Conservation (phyloP, 2,113 vertebrate genomes). For the Aviceda subcristata region DNA sequence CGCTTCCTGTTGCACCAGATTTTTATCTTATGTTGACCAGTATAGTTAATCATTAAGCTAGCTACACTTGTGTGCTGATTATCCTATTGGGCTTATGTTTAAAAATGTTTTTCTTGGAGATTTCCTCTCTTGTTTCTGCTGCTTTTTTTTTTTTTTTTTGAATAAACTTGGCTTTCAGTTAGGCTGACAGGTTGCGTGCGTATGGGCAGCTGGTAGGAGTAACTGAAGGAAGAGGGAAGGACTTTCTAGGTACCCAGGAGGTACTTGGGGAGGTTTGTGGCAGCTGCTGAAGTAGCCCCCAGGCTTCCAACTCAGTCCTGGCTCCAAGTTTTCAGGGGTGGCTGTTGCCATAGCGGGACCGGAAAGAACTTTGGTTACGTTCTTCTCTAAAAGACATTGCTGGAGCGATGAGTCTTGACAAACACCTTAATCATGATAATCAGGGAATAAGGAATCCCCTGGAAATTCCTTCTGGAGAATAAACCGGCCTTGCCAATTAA, state of each 20-base stretch:
- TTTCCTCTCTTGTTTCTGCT: background rate
- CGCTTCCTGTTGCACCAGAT: background rate
- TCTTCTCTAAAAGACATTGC: accelerated
- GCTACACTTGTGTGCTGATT: background rate
- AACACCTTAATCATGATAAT: too few relatives aligned
- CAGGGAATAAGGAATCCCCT: too few relatives aligned
- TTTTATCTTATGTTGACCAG: background rate
- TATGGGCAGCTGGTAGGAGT: background rate
- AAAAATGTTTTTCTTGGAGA: background rate
- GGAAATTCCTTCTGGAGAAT: background rate
- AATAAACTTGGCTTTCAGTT: background rate
- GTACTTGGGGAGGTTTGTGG: background rate
- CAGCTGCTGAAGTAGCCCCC: background rate
- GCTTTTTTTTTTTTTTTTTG: background rate
- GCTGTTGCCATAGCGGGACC: background rate
- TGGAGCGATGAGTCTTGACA: accelerated
- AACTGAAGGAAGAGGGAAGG: background rate
- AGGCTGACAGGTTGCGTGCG: accelerated
- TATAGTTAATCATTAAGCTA: background rate
- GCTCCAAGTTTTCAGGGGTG: accelerated
- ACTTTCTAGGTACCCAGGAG: background rate
- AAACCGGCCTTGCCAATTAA: background rate
- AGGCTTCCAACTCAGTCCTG: accelerated
- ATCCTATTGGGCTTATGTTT: background rate
- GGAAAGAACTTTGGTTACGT: accelerated